phyloP scores from a whole-genome alignment of 2,797 vertebrate genomes.

The Heteromormyrus szaboi region DNA sequence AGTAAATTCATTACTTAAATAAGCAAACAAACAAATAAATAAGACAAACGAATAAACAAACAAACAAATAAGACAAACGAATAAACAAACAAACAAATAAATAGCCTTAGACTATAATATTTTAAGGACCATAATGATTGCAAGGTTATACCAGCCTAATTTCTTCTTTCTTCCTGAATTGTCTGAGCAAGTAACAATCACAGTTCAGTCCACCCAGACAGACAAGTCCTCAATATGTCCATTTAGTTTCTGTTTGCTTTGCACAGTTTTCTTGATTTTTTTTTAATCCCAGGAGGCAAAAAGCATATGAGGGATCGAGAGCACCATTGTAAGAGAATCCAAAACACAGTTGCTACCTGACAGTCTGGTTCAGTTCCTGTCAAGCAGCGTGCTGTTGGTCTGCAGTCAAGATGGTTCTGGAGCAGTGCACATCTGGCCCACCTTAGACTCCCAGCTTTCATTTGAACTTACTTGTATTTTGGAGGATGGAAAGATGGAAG shows the following conservation, averaged over 20 bases:
- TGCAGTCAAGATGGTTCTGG: conserved; percentile 16
- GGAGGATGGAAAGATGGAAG: conserved; percentile 43
- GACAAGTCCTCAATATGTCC: conserved; percentile 35
- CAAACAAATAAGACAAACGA: conserved; percentile 33
- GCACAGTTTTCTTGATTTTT: conserved; percentile 22
- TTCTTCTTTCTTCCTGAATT: conserved; percentile 31
- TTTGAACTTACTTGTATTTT: conserved; percentile 24
- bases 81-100: conserved; percentile 35
- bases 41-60: conserved; percentile 27
- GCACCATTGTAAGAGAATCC: conserved; percentile 67
- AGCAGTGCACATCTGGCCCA: background rate
- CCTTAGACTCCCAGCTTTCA: background rate
- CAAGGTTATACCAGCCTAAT: conserved; percentile 31
- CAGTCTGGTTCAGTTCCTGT: conserved; percentile 30
- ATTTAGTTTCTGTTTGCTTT: conserved; percentile 28
- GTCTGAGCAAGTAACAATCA: conserved; percentile 51
- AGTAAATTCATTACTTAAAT: background rate
- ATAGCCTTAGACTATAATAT: conserved; percentile 47
- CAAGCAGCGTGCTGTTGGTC: conserved; percentile 42
- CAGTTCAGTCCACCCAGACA: conserved; percentile 54
- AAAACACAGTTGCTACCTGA: conserved; percentile 25
- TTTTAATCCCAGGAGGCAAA: conserved; percentile 35
- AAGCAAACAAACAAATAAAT: conserved; percentile 27
- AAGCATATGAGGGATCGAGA: conserved; percentile 45
- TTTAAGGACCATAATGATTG: conserved; percentile 43